Base-by-base conservation (phyloP, 2,888 invertebrate species). In the Agonopterix heracliana region DNA sequence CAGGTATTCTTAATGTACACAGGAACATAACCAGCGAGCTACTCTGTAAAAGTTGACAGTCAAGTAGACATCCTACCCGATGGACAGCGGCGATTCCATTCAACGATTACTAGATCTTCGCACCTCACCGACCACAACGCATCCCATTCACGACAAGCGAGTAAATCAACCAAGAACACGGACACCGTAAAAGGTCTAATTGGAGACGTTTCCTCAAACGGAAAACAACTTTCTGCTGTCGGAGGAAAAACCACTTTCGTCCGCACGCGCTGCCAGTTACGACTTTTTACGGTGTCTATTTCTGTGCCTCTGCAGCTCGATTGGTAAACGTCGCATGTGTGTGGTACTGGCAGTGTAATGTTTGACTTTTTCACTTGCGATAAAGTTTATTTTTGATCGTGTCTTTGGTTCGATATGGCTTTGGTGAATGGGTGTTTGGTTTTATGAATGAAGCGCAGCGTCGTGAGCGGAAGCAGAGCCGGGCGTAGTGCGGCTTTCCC, bases 391-490 rank as follows among this genome's bases (percentile, higher is more conserved):
- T 66, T 68, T 82, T 45, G 61, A 51, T 51, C 60, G 64, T 35
- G 48, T 44, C 42, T 40, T 49, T 45, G 45, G 48, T 54, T 41
- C 38, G 68, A 69, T 82, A 60, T 40, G 67, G 55, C 68, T 59
- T 67, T 68, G 57, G 48, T 49, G 53, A 51, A 46, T 54, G 48
- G 47, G 57, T 55, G 63, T 60, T 65, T 56, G 63, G 71, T 79
- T 88, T 88, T 88, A 88, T 88, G 88, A 88, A 88, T 88, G 88
- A 86, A 88, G 80, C 82, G 78, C 85, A 78, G 77, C 84, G 79
- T 79, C 79, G 84, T 78, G 82, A 85, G 82, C 87, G 88, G 87
- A 88, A 87, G 84, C 78, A 59, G 71, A 74, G 78, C 82, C 80
- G 81, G 83, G 72, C 78, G 82, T 81, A 80, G 82, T 80, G 82